Evolutionary conservation across 1,140 invertebrate genomes (phyloP).

Genomic region (Lepidurus arcticus): DNA sequence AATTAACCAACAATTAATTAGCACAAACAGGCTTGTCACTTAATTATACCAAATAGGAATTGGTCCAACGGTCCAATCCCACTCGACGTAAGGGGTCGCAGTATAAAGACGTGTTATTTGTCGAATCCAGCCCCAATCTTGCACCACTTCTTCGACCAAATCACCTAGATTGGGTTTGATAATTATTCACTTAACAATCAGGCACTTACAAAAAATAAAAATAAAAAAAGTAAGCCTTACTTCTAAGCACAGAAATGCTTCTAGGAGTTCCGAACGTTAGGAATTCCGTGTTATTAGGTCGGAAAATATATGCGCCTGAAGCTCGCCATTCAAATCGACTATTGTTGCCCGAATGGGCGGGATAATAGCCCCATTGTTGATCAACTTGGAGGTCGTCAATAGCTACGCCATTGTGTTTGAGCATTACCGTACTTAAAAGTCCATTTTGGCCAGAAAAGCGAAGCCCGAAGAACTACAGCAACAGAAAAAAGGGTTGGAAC

Average conservation of each 20-base stretch:
- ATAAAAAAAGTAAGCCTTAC: background rate
- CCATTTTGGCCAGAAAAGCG: slow-evolving; percentile 29
- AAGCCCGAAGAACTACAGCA: background rate
- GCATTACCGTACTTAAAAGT: slow-evolving; percentile 27
- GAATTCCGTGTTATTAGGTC: slow-evolving; percentile 43
- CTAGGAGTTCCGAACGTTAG: background rate
- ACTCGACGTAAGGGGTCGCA: slow-evolving; percentile 60
- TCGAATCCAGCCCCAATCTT: slow-evolving; percentile 66
- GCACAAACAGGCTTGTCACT: slow-evolving; percentile 33
- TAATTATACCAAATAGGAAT: slow-evolving; percentile 69
- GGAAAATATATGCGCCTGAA: slow-evolving; percentile 53
- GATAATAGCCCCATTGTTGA: slow-evolving; percentile 29
- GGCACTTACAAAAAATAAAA: background rate
- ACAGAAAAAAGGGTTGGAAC: background rate
- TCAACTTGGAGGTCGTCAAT: background rate
- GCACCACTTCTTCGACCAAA: slow-evolving; percentile 75
- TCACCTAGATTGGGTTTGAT: slow-evolving; percentile 49
- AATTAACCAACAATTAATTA: background rate
- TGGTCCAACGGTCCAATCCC: slow-evolving; percentile 90
- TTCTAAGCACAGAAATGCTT: background rate
- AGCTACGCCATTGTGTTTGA: slow-evolving; percentile 25
- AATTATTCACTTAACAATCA: background rate
- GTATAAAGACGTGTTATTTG: slow-evolving; percentile 71
- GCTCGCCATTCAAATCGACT: slow-evolving; percentile 35
- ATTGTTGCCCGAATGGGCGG: slow-evolving; percentile 31